Percentiles rank a stretch among this genome's conserved stretches.
phyloP scores from a whole-genome alignment of 2,888 invertebrate species.

The Synanthedon tipuliformis region DNA sequence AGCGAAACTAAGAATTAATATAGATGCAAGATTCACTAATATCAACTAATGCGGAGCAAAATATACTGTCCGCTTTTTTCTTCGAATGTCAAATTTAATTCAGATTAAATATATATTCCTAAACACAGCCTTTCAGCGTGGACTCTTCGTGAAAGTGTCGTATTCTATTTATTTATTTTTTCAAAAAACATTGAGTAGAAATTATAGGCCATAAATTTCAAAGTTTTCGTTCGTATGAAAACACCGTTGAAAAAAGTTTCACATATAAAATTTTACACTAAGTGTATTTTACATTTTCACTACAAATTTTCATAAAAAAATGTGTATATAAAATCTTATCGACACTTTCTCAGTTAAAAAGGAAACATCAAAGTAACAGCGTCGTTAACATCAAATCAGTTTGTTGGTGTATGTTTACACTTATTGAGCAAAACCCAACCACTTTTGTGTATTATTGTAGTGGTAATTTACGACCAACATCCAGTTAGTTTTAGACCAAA shows the following conservation, averaged over 20 bases:
- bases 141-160: neutral
- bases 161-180: neutral
- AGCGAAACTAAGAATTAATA: constrained; percentile 3
- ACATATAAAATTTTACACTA: constrained; percentile 22
- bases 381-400: no score
- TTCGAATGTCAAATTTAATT: no score
- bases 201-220: constrained; percentile 14
- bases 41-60: no score
- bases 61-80: no score
- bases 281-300: constrained; percentile 6
- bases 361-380: no score
- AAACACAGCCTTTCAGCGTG: constrained; percentile 5
- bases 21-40: no score
- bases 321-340: neutral
- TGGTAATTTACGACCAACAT: no score
- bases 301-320: constrained; percentile 5
- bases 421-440: no score
- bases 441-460: no score
- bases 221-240: constrained; percentile 5
- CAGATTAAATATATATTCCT: neutral
- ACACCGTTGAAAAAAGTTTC: constrained; percentile 3
- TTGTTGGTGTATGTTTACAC: no score
- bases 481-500: no score
- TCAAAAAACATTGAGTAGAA: constrained; percentile 4
- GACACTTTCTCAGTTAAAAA: no score